Percentiles rank a stretch among this genome's conserved stretches.
Evolutionary conservation across 2,113 vertebrate genomes (phyloP).

Genomic region (Dasyurus viverrinus): DNA sequence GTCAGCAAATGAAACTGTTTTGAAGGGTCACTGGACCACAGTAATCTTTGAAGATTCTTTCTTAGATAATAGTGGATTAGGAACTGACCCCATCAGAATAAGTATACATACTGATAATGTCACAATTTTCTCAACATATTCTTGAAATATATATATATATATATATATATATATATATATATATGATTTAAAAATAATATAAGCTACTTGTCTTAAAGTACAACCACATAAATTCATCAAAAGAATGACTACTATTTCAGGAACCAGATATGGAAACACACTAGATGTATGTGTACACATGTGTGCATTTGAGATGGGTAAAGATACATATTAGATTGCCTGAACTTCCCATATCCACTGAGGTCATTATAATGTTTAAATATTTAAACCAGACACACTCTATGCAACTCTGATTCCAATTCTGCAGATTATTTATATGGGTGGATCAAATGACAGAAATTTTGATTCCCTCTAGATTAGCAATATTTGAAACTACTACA

Average conservation of each 20-base stretch:
- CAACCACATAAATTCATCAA: neutral
- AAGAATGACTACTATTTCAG: neutral
- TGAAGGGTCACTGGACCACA: too few relatives aligned
- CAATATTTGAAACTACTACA: neutral
- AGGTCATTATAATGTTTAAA: neutral
- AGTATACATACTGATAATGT: neutral
- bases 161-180: neutral
- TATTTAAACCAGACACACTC: neutral
- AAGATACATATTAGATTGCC: neutral
- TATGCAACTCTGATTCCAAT: neutral
- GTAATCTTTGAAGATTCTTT: too few relatives aligned
- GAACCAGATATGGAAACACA: slow-evolving; percentile 16
- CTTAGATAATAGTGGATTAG: too few relatives aligned
- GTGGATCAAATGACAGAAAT: neutral
- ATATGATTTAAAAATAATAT: neutral
- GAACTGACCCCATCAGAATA: too few relatives aligned
- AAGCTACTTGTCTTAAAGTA: neutral
- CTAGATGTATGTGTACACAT: neutral
- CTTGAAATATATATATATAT: neutral
- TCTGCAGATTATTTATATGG: neutral
- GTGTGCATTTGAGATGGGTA: neutral
- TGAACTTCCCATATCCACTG: neutral
- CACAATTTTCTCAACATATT: neutral
- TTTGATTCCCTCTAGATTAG: neutral
- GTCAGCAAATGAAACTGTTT: too few relatives aligned